Evolutionary conservation across 2,797 vertebrate species (phyloP).

Genomic region (Catamblyrhynchus diadema): DNA sequence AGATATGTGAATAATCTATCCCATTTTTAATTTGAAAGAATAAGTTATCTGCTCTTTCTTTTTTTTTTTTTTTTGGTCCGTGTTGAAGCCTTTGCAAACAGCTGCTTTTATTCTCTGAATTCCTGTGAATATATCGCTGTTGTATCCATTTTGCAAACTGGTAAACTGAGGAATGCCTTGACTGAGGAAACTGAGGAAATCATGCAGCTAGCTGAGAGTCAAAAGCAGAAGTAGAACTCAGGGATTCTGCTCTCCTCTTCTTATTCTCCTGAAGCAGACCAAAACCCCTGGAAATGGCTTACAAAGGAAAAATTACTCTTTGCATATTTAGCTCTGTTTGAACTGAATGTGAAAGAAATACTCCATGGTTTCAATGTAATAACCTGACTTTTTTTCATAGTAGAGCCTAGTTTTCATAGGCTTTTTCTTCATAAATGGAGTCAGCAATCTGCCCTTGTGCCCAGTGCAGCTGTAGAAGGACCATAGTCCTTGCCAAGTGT

Average conservation of each 20-base stretch:
- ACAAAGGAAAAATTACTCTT: background rate
- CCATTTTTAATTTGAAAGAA: conserved; percentile 39
- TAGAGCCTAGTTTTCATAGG: background rate
- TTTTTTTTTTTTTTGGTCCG: background rate
- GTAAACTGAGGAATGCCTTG: conserved; percentile 27
- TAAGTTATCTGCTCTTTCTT: background rate
- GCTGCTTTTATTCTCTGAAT: background rate
- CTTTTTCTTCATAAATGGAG: background rate
- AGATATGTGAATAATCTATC: background rate
- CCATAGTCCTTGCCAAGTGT: background rate
- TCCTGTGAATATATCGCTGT: background rate
- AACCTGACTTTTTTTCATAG: background rate
- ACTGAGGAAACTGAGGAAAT: background rate
- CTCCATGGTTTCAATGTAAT: background rate
- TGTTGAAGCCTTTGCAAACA: background rate
- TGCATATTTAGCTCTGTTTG: background rate
- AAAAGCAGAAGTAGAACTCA: background rate
- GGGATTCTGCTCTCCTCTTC: background rate
- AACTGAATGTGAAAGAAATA: background rate
- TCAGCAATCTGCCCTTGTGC: background rate
- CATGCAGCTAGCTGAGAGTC: background rate
- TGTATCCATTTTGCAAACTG: background rate
- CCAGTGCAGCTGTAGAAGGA: background rate
- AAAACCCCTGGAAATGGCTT: background rate
- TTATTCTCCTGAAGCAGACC: background rate